Conservation (phyloP, 2,113 vertebrate species). For the Siphamia tubifer region DNA sequence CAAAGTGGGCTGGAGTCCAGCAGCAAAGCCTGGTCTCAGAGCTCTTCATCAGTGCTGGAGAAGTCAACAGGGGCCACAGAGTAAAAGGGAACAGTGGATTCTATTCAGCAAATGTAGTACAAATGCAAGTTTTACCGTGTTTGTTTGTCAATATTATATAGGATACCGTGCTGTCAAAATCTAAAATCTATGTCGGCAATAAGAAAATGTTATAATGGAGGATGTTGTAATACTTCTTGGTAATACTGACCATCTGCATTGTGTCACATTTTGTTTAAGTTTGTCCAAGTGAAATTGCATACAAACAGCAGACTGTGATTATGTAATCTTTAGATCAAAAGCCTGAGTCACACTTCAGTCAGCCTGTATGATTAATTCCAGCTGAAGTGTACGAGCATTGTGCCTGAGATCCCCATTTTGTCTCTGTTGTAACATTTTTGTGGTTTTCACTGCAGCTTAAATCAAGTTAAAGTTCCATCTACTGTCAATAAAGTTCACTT, state of each 20-base stretch:
- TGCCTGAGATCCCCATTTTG: not conserved
- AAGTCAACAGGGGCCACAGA: slow-evolving; percentile 6
- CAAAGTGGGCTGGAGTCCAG: slow-evolving; percentile 19
- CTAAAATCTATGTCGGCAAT: not conserved
- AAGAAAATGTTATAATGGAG: not conserved
- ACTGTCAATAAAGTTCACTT: not conserved
- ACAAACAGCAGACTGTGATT: slow-evolving; percentile 23
- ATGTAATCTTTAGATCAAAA: slow-evolving; percentile 24
- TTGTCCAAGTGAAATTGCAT: not conserved
- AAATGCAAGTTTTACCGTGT: not conserved
- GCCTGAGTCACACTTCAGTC: slow-evolving; percentile 36
- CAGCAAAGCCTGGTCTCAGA: not conserved
- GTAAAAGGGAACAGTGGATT: not conserved
- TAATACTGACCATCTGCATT: slow-evolving; percentile 9
- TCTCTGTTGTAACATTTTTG: not conserved
- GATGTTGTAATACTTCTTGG: not conserved
- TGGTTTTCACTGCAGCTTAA: not conserved
- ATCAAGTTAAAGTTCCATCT: not conserved
- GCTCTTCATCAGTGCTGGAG: slow-evolving; percentile 24
- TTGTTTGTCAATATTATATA: not conserved
- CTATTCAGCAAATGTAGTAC: not conserved
- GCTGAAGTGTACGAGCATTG: slow-evolving; percentile 10
- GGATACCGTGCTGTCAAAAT: not conserved
- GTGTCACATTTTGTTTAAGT: not conserved
- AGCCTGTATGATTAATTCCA: slow-evolving; percentile 35